phyloP scores from a whole-genome alignment of 2,113 vertebrate genomes.

The Seriola quinqueradiata region DNA sequence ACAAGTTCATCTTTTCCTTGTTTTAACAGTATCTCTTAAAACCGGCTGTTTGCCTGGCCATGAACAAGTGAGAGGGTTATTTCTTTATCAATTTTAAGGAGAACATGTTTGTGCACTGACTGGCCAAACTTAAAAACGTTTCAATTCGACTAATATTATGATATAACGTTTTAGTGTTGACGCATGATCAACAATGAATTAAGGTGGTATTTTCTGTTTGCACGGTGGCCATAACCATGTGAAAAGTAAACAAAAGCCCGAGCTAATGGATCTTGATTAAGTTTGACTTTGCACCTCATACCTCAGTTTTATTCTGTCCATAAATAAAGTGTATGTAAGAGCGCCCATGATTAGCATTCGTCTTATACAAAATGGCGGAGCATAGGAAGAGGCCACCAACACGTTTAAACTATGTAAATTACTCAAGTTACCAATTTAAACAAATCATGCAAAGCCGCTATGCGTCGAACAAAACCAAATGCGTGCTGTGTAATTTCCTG shows the following conservation, averaged over 20 bases:
- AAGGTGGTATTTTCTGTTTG: constrained; percentile 57
- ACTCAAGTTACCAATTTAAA: constrained; percentile 80
- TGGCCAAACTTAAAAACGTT: constrained; percentile 71
- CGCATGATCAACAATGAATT: constrained; percentile 75
- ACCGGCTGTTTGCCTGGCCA: constrained; percentile 60
- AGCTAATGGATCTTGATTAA: constrained; percentile 21
- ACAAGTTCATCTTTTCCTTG: constrained; percentile 86
- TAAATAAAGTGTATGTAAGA: constrained; percentile 88
- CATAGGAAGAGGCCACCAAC: constrained; percentile 88
- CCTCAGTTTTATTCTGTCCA: constrained; percentile 79
- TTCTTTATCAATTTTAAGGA: constrained; percentile 15
- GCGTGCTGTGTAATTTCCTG: constrained; percentile 74
- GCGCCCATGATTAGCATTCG: constrained; percentile 90
- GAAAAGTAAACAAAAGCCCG: constrained; percentile 54
- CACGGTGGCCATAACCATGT: constrained; percentile 36
- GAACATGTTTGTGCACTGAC: constrained; percentile 63
- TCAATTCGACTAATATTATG: constrained; percentile 66
- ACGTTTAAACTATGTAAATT: constrained; percentile 88
- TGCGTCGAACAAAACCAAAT: constrained; percentile 49
- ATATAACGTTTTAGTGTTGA: constrained; percentile 83
- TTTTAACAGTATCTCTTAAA: constrained; percentile 86
- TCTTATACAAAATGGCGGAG: constrained; percentile 89
- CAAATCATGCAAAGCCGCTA: constrained; percentile 61
- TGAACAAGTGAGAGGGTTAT: constrained; percentile 29
- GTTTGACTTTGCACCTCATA: constrained; percentile 59